phyloP scores from a whole-genome alignment of 2,888 invertebrate genomes.

The Lepidochrysops patricia region DNA sequence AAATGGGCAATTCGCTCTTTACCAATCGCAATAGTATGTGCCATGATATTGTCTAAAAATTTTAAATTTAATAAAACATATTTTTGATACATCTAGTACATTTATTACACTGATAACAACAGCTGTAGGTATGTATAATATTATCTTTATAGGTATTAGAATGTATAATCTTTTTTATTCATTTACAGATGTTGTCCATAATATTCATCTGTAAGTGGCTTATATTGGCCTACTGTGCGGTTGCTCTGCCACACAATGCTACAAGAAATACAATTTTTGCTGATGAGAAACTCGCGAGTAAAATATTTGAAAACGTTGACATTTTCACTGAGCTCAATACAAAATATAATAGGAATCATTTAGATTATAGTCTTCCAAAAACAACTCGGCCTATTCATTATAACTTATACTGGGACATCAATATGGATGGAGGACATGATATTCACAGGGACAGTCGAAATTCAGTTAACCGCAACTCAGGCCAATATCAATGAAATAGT shows the following conservation, averaged over 20 bases:
- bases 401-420: conserved; percentile 57
- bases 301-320: conserved; percentile 39
- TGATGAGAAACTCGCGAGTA: conserved; percentile 51
- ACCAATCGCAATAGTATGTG: too few relatives aligned
- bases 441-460: conserved; percentile 51
- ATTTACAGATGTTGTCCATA: background rate
- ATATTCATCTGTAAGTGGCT: background rate
- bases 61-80: too few relatives aligned
- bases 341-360: conserved; percentile 23
- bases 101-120: too few relatives aligned
- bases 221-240: background rate
- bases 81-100: too few relatives aligned
- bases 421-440: conserved; percentile 39
- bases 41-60: too few relatives aligned
- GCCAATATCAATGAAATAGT: conserved; percentile 42
- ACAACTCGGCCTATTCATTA: conserved; percentile 70
- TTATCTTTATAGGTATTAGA: too few relatives aligned
- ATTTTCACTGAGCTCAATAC: background rate
- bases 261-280: conserved; percentile 51
- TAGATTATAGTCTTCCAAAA: conserved; percentile 57
- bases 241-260: background rate
- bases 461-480: conserved; percentile 42
- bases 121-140: too few relatives aligned
- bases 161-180: too few relatives aligned
- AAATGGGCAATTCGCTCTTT: too few relatives aligned